A percentile compares a stretch with the other conserved stretches of the same genome.
phyloP scores from a whole-genome alignment of 2,888 invertebrate species.

The Kryphioiulus occultus region DNA sequence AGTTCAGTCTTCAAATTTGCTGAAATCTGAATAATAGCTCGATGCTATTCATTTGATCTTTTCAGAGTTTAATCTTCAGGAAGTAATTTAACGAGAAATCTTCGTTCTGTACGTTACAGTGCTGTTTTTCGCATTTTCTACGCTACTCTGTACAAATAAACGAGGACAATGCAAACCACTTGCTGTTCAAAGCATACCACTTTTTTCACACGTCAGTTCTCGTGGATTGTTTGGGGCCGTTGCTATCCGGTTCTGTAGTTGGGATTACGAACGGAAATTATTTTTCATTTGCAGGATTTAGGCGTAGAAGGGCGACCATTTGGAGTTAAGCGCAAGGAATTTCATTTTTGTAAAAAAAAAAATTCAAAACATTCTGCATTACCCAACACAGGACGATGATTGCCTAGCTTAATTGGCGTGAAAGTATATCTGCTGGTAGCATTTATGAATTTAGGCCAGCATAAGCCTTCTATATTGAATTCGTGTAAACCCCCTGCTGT shows the following conservation, averaged over 20 bases:
- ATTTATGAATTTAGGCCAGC: background rate
- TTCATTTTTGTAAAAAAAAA: background rate
- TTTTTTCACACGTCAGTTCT: background rate
- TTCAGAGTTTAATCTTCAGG: background rate
- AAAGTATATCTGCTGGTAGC: background rate
- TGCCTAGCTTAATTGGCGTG: background rate
- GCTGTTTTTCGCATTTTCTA: conserved; percentile 7
- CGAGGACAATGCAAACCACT: background rate
- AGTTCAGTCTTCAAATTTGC: background rate
- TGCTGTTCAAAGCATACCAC: conserved; percentile 11
- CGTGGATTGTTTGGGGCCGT: conserved; percentile 6
- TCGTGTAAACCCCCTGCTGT: background rate
- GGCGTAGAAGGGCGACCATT: background rate
- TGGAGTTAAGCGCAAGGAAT: background rate
- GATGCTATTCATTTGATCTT: background rate
- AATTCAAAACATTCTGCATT: background rate
- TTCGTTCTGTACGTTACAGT: background rate
- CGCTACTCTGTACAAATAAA: background rate
- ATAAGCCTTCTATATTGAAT: background rate
- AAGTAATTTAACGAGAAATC: conserved; percentile 10
- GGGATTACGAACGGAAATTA: background rate
- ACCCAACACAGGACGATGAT: background rate
- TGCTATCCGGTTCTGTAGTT: background rate
- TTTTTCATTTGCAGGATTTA: background rate
- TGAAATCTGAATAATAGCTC: background rate